These are phyloP conservation scores for Nematopogon swammerdamellus DNA, from an alignment of 2,888 invertebrate genomes.

Conservation along the genomic window DNA sequence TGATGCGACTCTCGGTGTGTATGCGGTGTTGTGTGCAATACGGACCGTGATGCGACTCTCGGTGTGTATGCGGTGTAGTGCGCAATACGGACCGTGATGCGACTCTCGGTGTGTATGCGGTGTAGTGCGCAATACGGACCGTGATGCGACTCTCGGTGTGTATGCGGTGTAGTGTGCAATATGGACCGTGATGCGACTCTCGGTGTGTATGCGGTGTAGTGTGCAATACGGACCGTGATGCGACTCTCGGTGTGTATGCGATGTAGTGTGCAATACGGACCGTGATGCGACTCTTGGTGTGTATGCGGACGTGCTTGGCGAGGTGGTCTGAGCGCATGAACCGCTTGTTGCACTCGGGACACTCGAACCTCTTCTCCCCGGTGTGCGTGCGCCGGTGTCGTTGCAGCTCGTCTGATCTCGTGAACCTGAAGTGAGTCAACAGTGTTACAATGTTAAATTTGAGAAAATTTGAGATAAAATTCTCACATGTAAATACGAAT, in stretches of 20 bases:
- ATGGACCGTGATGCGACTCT: conserved; percentile 39
- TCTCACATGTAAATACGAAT: too few species aligned
- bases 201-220: conserved; percentile 78
- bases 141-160: too few species aligned
- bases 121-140: too few species aligned
- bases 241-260: conserved; percentile 60
- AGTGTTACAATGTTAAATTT: too few species aligned
- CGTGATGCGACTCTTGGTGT: conserved; percentile 54
- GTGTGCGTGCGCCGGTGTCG: conserved; percentile 90
- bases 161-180: too few species aligned
- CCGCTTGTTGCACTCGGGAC: conserved; percentile 79
- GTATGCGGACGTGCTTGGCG: conserved; percentile 88
- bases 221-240: conserved; percentile 22
- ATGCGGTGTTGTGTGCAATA: too few species aligned
- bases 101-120: conserved; percentile 70
- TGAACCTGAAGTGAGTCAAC: conserved; percentile 41
- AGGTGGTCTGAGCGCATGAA: conserved; percentile 92
- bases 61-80: conserved; percentile 53
- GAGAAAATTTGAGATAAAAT: too few species aligned
- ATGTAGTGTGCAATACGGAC: conserved; percentile 16
- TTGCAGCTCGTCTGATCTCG: conserved; percentile 67
- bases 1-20: too few species aligned
- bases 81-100: conserved; percentile 37
- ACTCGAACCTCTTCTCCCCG: conserved; percentile 89
- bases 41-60: too few species aligned